Conservation (phyloP, 2,888 invertebrate species). For the Parnassius apollo region DNA sequence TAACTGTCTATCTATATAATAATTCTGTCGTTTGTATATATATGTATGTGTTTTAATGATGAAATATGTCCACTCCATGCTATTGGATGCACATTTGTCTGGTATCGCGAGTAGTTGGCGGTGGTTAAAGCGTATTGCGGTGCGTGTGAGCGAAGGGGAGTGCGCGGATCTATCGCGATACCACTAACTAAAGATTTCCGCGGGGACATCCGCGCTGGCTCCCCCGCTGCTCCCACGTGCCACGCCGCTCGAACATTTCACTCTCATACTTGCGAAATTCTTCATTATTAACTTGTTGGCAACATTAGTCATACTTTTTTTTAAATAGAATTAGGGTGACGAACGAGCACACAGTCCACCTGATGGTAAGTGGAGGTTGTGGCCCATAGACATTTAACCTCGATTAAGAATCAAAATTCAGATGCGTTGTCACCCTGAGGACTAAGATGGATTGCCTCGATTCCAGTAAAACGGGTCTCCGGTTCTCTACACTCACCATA, state of each 20-base stretch:
- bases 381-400: too few species aligned
- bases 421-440: too few species aligned
- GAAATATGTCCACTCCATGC: not conserved
- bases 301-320: not conserved
- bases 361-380: too few species aligned
- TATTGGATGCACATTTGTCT: not conserved
- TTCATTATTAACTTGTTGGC: not conserved
- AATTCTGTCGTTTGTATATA: too few species aligned
- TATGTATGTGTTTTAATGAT: too few species aligned
- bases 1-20: too few species aligned
- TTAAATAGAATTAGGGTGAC: too few species aligned
- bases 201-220: constrained; percentile 58
- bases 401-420: too few species aligned
- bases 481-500: too few species aligned
- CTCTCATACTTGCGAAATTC: constrained; percentile 18
- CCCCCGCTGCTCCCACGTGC: constrained; percentile 28
- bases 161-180: constrained; percentile 58
- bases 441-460: too few species aligned
- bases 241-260: constrained; percentile 2
- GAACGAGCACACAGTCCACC: too few species aligned
- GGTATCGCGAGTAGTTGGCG: constrained; percentile 24
- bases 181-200: constrained; percentile 79
- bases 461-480: too few species aligned
- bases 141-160: constrained; percentile 72
- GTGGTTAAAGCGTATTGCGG: constrained; percentile 34